A percentile compares a stretch with the other conserved stretches of the same genome.
Conservation (phyloP, 2,113 vertebrate species). For the Leuciscus idus region DNA sequence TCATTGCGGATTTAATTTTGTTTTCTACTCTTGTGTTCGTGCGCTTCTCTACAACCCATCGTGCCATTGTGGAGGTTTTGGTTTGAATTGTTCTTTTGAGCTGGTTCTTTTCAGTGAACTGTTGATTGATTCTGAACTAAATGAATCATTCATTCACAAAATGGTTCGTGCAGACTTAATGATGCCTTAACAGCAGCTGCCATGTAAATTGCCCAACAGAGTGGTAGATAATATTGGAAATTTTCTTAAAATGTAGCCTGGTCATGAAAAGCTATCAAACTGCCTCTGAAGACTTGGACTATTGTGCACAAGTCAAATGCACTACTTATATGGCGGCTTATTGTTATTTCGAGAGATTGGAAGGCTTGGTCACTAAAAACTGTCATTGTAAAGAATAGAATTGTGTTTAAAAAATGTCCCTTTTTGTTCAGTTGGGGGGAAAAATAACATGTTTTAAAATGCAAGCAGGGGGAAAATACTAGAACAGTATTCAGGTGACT, state of each 20-base stretch:
- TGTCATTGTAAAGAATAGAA: neutral
- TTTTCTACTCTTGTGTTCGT: too few species aligned
- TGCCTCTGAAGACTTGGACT: neutral
- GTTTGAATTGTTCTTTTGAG: neutral
- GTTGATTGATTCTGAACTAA: neutral
- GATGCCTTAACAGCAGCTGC: neutral
- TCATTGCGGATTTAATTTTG: too few species aligned
- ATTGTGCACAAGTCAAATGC: neutral
- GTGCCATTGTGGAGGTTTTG: too few species aligned
- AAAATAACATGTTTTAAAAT: neutral
- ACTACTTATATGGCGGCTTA: neutral
- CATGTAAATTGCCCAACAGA: neutral
- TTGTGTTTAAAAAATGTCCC: neutral
- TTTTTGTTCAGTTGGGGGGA: neutral
- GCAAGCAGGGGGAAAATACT: neutral
- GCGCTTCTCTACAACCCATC: too few species aligned
- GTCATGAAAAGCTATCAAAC: neutral
- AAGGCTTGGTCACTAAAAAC: neutral
- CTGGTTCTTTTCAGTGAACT: neutral
- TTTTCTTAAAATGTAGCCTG: neutral
- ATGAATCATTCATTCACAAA: neutral
- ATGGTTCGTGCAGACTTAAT: conserved; percentile 11
- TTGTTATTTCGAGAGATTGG: neutral
- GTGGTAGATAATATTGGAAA: neutral
- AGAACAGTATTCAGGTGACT: neutral